phyloP scores from a whole-genome alignment of 1,140 invertebrate genomes.

The Helicoverpa armigera region DNA sequence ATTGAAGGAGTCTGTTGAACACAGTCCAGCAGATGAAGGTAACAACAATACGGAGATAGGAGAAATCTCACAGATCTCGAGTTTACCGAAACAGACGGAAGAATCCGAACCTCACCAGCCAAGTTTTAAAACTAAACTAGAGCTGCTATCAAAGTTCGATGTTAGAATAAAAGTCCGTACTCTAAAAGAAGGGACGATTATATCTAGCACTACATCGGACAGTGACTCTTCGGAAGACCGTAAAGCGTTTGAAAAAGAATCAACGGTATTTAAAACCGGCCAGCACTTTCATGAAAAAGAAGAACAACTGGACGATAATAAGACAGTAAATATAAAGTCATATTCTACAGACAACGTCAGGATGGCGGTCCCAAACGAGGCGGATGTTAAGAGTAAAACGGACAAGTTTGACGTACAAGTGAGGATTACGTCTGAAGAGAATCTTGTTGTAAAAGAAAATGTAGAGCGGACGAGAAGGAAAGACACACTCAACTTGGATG shows the following conservation, averaged over 20 bases:
- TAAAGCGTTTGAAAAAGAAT: conserved; percentile 57
- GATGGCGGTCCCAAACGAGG: conserved; percentile 81
- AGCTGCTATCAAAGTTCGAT: conserved; percentile 84
- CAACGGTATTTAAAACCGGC: conserved; percentile 52
- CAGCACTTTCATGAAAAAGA: conserved; percentile 68
- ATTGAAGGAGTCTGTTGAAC: conserved; percentile 56
- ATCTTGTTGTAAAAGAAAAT: conserved; percentile 76
- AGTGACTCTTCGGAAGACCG: conserved; percentile 71
- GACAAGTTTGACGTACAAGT: conserved; percentile 85
- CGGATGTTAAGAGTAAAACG: conserved; percentile 74
- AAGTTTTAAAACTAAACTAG: conserved; percentile 82
- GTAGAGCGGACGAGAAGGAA: conserved; percentile 73
- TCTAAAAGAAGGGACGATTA: conserved; percentile 69
- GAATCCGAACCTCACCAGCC: conserved; percentile 58
- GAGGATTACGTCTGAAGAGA: conserved; percentile 82
- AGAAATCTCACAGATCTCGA: conserved; percentile 62
- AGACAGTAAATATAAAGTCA: conserved; percentile 66
- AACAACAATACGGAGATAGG: conserved; percentile 58
- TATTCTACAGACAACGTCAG: conserved; percentile 76
- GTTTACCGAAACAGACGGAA: conserved; percentile 57
- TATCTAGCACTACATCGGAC: conserved; percentile 76
- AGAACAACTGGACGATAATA: conserved; percentile 65
- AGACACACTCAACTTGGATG: conserved; percentile 87
- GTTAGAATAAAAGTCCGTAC: conserved; percentile 84
- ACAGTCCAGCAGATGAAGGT: conserved; percentile 31